Evolutionary conservation across 2,113 vertebrate species (phyloP).

Genomic region (Chiloscyllium plagiosum): DNA sequence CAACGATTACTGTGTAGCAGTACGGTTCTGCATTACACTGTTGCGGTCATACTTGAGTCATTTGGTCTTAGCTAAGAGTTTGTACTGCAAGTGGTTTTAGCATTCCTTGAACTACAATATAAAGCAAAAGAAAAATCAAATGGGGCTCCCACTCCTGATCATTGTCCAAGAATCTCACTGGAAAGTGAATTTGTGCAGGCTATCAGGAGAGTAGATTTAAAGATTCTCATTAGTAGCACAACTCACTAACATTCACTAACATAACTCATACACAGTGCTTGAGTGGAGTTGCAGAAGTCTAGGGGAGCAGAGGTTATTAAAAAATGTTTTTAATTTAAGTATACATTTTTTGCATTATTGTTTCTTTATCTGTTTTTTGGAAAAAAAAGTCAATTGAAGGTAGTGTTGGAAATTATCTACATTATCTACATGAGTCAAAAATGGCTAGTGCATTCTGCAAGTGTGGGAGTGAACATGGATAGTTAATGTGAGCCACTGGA

Average conservation of each 20-base stretch:
- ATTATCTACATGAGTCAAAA: neutral
- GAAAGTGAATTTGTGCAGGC: neutral
- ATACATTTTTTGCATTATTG: neutral
- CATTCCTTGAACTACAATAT: neutral
- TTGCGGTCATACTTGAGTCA: neutral
- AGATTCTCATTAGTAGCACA: neutral
- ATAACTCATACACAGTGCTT: neutral
- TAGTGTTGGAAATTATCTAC: neutral
- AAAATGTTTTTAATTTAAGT: neutral
- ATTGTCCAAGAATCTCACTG: neutral
- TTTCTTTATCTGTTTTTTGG: neutral
- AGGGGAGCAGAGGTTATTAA: neutral
- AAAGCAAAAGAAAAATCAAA: neutral
- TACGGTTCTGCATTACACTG: neutral
- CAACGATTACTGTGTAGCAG: neutral
- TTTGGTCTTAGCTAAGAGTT: neutral
- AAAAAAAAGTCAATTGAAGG: neutral
- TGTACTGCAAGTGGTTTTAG: neutral
- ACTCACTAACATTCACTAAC: neutral
- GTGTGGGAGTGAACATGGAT: neutral
- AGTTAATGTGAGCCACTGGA: neutral
- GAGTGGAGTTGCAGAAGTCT: neutral
- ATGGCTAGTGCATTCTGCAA: neutral
- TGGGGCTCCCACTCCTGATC: neutral
- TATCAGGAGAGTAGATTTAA: neutral